Evolutionary conservation across 2,113 vertebrate species (phyloP), one percentile per base, ranked within the genome.

Genomic region (Microtus ochrogaster): DNA sequence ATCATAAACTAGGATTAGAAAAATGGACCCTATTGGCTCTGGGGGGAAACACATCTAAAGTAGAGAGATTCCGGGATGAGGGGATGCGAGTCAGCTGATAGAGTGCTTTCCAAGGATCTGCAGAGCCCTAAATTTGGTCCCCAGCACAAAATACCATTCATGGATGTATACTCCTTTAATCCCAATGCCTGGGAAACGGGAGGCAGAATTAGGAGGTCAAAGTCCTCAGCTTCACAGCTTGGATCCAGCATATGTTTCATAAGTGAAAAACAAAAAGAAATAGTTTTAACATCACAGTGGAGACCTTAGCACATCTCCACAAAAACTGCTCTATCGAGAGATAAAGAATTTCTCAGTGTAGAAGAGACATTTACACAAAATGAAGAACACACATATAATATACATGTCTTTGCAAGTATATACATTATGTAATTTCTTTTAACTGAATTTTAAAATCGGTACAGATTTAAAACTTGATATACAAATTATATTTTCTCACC

Each of bases 281-380:
- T 91, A 83, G 16, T 33, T 47, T 61, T 26, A 94, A 19, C 16
- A 26, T 79, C n/a, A 65, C 14, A 81, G 78, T 73, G n/a, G n/a
- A 24, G 4, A 58, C 61, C 88, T 92, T 74, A 92, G 65, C 39
- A 81, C 24, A 41, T 76, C 52, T 94, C 17, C 78, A 19, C 76
- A 58, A 68, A 87, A 55, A 68, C 73, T 81, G 12, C 72, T 55
- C 21, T 41, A 77, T 28, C 33, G 52, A 84, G 3, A 49, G 49
- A 49, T 11, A 49, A 49, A 88, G 49, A 76, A 93, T 95, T 91
- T 89, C 17, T 91, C 79, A 96, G 17, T 49, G 76, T n/a, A 84
- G 14, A 49, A 49, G 65, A 22, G 74, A 76, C n/a, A 33, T 36
- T 12, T 83, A 81, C 7, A 66, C 47, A 76, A 79, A 81, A 68